These are phyloP conservation scores for Agrochola litura DNA, from an alignment of 2,888 invertebrate species.

Conservation along the genomic window DNA sequence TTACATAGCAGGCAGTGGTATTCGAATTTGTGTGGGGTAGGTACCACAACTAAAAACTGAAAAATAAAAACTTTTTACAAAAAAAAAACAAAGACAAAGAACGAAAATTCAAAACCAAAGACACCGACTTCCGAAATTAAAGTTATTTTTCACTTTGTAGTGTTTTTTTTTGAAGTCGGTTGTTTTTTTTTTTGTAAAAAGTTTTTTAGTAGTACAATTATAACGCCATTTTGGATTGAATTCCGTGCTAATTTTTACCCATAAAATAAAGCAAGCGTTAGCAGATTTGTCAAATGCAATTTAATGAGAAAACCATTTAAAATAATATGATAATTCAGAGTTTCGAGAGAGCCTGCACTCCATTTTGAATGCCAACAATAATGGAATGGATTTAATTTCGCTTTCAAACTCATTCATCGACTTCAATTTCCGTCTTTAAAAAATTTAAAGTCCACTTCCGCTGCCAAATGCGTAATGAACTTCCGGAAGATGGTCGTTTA, in stretches of 20 bases:
- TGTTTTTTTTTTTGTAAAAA: no score
- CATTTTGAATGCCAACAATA: conserved; percentile 47
- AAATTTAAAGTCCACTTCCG: conserved; percentile 51
- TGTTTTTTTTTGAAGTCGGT: no score
- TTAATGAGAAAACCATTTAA: conserved; percentile 19
- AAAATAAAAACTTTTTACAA: no score
- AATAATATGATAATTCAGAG: conserved; percentile 55
- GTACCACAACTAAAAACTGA: no score
- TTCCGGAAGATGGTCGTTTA: conserved; percentile 42
- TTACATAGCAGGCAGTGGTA: no score
- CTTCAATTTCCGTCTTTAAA: conserved; percentile 55
- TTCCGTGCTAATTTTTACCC: no score
- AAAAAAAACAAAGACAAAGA: no score
- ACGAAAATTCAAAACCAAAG: no score
- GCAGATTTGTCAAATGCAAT: conserved; percentile 4
- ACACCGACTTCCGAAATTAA: no score
- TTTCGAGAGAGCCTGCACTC: conserved; percentile 19
- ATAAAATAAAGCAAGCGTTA: neutral
- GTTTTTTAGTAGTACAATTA: neutral
- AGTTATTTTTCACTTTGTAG: no score
- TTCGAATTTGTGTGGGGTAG: no score
- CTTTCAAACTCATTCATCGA: conserved; percentile 46
- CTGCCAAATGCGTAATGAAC: conserved; percentile 51
- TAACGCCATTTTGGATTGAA: neutral
- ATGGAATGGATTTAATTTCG: conserved; percentile 54